These are phyloP conservation scores for Crossaster papposus DNA, from an alignment of 53 echinoderm and acorn worm species.

Conservation along the genomic window DNA sequence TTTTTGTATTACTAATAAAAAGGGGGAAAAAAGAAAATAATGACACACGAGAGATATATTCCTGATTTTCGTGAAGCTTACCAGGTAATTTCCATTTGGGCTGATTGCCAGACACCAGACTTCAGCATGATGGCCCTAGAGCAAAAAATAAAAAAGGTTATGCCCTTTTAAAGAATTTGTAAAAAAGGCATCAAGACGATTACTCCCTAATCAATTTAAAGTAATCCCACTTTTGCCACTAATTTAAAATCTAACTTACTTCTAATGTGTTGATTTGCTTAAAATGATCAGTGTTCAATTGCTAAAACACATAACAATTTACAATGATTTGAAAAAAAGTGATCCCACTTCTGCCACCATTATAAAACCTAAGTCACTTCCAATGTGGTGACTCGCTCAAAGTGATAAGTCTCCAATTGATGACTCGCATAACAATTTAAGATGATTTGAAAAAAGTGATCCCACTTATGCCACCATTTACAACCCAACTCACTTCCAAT, in stretches of 20 bases:
- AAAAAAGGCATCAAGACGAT: no score
- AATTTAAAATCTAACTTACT: conserved; percentile 47
- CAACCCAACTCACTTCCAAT: conserved; percentile 70
- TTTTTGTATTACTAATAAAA: no score
- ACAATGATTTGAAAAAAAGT: no score
- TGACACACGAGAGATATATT: background rate
- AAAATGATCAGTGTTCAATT: conserved; percentile 93
- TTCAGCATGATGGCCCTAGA: conserved; percentile 93
- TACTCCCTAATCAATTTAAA: no score
- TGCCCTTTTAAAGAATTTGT: background rate
- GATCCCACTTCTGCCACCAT: no score
- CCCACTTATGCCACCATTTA: background rate
- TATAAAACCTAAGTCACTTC: no score
- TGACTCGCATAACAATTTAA: no score
- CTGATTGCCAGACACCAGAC: conserved; percentile 91
- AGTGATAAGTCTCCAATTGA: no score
- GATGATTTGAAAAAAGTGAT: background rate
- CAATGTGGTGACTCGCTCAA: no score
- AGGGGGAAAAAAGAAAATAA: background rate
- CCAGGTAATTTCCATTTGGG: conserved; percentile 86
- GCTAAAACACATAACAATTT: conserved; percentile 57
- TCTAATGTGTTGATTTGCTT: no score
- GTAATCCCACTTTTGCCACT: background rate
- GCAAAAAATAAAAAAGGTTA: background rate
- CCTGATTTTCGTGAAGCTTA: conserved; percentile 43